phyloP scores from a whole-genome alignment of 2,113 vertebrate genomes.

The Mohoua ochrocephala region DNA sequence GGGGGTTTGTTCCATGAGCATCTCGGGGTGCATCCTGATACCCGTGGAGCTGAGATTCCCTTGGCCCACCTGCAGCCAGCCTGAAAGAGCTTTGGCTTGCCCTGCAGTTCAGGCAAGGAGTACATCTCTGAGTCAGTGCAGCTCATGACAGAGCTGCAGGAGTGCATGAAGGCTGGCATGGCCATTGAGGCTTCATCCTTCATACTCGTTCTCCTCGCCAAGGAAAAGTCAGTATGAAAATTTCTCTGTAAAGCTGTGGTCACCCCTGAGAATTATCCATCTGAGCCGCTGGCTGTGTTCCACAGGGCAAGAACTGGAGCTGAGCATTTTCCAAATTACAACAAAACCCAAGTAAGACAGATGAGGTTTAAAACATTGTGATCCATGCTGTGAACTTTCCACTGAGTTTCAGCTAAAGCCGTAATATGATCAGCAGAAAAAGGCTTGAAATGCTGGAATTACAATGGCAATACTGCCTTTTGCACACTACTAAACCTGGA shows the following conservation, averaged over 20 bases:
- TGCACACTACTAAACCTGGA: background rate
- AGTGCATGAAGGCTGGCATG: background rate
- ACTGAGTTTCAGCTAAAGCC: background rate
- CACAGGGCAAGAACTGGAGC: background rate
- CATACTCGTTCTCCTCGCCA: background rate
- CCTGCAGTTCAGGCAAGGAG: background rate
- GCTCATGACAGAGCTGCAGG: background rate
- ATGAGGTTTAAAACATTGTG: background rate
- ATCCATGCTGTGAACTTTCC: background rate
- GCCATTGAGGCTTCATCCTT: background rate
- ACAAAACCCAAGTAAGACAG: conserved; percentile 2
- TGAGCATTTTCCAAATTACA: conserved; percentile 33
- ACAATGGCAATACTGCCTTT: background rate
- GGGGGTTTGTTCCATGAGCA: background rate
- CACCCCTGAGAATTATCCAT: background rate
- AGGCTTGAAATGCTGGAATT: background rate
- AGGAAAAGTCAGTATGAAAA: background rate
- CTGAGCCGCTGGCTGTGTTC: conserved; percentile 20
- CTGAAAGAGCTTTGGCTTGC: background rate
- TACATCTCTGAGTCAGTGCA: rapidly evolving
- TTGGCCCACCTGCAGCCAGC: background rate
- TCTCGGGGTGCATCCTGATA: background rate
- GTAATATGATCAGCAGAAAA: background rate
- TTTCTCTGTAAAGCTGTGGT: conserved; percentile 1
- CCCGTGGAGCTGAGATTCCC: background rate